Percentiles rank a stretch among this genome's conserved stretches.
phyloP scores from a whole-genome alignment of 2,888 invertebrate species.

The Balanococcus diminutus region DNA sequence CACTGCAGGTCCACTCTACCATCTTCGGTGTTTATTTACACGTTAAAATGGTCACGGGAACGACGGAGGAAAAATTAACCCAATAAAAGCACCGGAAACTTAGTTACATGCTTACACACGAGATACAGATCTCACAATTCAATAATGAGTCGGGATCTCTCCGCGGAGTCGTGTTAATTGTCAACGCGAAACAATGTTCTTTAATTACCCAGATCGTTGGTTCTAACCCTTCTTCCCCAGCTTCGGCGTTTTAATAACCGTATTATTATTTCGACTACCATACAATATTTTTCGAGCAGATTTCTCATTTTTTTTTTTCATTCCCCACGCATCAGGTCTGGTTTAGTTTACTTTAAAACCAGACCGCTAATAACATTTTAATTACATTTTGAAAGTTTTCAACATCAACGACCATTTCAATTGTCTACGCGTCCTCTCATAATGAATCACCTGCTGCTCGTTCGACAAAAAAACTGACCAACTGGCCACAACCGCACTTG shows the following conservation, averaged over 20 bases:
- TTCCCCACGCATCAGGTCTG: background rate
- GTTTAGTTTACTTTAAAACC: background rate
- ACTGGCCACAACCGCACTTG: no score
- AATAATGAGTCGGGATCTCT: background rate
- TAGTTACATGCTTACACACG: slow-evolving; percentile 5
- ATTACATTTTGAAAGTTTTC: background rate
- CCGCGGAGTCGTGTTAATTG: background rate
- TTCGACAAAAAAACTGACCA: no score
- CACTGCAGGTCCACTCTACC: background rate
- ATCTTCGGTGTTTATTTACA: background rate
- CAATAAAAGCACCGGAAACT: slow-evolving; percentile 11
- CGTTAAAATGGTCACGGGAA: background rate
- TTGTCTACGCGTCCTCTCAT: background rate
- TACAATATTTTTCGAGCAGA: background rate
- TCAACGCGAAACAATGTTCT: slow-evolving; percentile 32
- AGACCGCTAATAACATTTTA: background rate
- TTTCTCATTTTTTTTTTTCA: background rate
- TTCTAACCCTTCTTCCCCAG: background rate
- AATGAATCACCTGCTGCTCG: background rate
- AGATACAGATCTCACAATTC: slow-evolving; percentile 31
- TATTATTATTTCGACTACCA: slow-evolving; percentile 8
- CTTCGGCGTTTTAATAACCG: background rate
- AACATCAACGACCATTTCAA: background rate
- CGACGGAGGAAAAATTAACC: background rate
- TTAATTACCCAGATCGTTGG: background rate